These are phyloP conservation scores for Chelonia mydas DNA, from an alignment of 2,797 vertebrate species.

Conservation along the genomic window DNA sequence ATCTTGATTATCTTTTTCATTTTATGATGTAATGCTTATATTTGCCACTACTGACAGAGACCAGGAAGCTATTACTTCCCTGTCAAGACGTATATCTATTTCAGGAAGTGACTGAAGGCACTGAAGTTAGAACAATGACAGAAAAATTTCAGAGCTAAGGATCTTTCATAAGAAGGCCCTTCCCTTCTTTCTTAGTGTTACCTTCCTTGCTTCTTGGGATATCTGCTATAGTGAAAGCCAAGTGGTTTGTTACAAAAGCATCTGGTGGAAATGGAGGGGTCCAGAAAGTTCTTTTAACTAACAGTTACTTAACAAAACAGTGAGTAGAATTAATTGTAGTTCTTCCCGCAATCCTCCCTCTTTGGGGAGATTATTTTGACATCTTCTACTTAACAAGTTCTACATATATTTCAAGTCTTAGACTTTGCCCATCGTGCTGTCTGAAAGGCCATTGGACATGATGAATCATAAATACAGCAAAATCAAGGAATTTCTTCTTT, in stretches of 20 bases:
- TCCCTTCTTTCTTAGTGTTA: not conserved
- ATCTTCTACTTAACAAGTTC: slow-evolving; percentile 14
- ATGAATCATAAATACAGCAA: slow-evolving; percentile 34
- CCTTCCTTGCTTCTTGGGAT: fast-evolving
- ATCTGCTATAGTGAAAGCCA: fast-evolving
- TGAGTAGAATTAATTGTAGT: slow-evolving; percentile 23
- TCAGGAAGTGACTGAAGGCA: slow-evolving; percentile 71
- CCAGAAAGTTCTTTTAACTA: slow-evolving; percentile 34
- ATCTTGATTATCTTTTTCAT: slow-evolving; percentile 65
- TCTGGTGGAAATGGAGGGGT: slow-evolving; percentile 50
- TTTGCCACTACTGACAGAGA: slow-evolving; percentile 67
- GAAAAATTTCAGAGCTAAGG: not conserved
- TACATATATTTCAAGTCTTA: slow-evolving; percentile 51
- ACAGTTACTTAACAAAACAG: slow-evolving; percentile 41
- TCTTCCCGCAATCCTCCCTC: slow-evolving; percentile 50
- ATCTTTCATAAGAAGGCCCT: not conserved
- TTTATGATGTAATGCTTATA: slow-evolving; percentile 55
- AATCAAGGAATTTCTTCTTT: slow-evolving; percentile 46
- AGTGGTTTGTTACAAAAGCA: slow-evolving; percentile 2
- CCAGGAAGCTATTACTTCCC: slow-evolving; percentile 71
- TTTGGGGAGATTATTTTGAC: slow-evolving; percentile 52
- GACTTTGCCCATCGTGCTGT: slow-evolving; percentile 51
- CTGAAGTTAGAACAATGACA: not conserved
- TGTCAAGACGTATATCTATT: slow-evolving; percentile 72
- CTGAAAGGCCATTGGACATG: slow-evolving; percentile 31